Percentiles rank a stretch among this genome's conserved stretches.
These are phyloP conservation scores for Carduelis carduelis DNA, from an alignment of 2,797 vertebrate genomes.

Conservation along the genomic window DNA sequence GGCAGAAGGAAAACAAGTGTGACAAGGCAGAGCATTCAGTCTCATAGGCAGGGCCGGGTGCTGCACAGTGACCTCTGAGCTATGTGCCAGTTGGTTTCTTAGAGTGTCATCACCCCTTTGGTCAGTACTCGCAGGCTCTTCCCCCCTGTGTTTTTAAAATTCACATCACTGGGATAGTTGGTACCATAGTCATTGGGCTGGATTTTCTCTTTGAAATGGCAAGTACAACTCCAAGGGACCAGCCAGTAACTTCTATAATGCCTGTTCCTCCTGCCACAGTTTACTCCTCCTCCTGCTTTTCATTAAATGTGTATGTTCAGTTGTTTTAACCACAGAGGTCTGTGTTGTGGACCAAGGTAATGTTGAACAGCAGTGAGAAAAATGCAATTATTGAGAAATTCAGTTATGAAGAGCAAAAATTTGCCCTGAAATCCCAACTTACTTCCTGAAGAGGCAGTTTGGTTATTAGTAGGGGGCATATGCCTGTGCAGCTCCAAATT, in stretches of 20 bases:
- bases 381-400: neutral
- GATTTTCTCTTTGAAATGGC: neutral
- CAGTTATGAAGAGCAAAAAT: neutral
- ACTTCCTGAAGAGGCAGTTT: neutral
- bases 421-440: neutral
- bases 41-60: neutral
- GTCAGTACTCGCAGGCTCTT: neutral
- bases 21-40: conserved; percentile 49
- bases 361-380: neutral
- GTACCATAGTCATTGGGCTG: neutral
- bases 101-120: neutral
- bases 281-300: neutral
- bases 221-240: neutral
- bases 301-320: neutral
- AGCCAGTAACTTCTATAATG: neutral
- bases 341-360: neutral
- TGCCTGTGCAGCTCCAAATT: neutral
- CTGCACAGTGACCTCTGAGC: conserved; percentile 10
- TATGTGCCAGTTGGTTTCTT: conserved; percentile 33
- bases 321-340: neutral
- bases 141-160: neutral
- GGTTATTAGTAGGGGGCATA: neutral
- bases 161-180: neutral
- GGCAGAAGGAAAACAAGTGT: neutral
- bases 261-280: neutral